Evolutionary conservation across 2,113 vertebrate species (phyloP).

Genomic region (Podiceps cristatus): DNA sequence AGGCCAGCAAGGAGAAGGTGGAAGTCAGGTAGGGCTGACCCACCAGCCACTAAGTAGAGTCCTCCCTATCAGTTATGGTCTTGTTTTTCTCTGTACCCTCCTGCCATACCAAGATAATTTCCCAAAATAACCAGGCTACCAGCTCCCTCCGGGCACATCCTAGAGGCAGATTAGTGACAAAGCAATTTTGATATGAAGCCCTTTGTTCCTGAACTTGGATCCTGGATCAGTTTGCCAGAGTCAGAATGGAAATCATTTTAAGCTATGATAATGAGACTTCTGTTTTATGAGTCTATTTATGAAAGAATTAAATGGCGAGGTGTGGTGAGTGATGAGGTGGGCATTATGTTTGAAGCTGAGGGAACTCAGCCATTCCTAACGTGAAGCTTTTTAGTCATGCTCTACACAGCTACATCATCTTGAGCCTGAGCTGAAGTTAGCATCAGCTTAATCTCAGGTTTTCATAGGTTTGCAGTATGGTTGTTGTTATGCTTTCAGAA

Average conservation of each 20-base stretch:
- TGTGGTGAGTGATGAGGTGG: not conserved
- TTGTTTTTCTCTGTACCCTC: not conserved
- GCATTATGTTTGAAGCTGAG: not conserved
- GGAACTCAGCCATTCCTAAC: not conserved
- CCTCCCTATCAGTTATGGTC: not conserved
- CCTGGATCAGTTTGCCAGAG: not conserved
- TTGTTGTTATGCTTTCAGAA: not conserved
- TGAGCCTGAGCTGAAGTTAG: not conserved
- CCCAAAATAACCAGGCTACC: not conserved
- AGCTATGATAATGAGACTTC: not conserved
- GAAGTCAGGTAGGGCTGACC: not conserved
- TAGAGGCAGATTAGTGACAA: not conserved
- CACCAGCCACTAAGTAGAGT: not conserved
- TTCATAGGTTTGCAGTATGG: not conserved
- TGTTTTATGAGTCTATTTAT: not conserved
- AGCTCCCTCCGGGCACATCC: not conserved
- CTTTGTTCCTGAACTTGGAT: not conserved
- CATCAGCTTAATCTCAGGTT: not conserved
- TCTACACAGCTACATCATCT: not conserved
- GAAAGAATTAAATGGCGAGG: not conserved
- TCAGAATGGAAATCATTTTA: not conserved
- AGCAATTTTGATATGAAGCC: not conserved
- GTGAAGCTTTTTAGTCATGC: not conserved
- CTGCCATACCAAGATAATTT: not conserved
- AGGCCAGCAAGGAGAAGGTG: not conserved